A percentile compares a stretch with the other conserved stretches of the same genome.
These are phyloP conservation scores for Xerus inauris DNA, from an alignment of 2,113 vertebrate species.

Conservation along the genomic window DNA sequence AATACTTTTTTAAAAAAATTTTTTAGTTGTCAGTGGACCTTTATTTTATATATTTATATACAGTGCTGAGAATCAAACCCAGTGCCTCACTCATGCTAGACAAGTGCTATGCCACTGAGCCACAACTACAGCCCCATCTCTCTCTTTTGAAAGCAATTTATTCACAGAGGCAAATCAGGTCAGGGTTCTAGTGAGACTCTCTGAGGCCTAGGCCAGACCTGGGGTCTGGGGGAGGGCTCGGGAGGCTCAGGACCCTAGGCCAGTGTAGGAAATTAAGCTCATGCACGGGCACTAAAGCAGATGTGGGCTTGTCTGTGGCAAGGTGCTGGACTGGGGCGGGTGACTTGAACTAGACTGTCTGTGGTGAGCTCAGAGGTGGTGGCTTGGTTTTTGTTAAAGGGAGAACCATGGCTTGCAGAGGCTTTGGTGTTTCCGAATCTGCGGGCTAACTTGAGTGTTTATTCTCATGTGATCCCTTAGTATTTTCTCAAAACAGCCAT, in stretches of 20 bases:
- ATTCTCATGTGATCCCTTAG: fast-evolving
- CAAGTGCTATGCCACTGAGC: too few species aligned
- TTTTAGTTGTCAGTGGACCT: too few species aligned
- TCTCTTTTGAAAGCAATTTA: neutral
- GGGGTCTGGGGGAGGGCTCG: neutral
- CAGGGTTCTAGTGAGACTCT: neutral
- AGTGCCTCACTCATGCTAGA: too few species aligned
- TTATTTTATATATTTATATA: too few species aligned
- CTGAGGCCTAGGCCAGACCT: neutral
- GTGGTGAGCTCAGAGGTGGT: fast-evolving
- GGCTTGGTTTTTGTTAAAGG: fast-evolving
- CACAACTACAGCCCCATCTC: neutral
- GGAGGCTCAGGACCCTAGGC: neutral
- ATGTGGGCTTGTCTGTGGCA: neutral
- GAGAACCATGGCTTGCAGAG: fast-evolving
- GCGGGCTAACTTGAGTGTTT: neutral
- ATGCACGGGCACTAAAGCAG: neutral
- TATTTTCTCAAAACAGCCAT: neutral
- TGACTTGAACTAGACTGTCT: fast-evolving
- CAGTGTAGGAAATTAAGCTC: neutral
- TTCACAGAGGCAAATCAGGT: neutral
- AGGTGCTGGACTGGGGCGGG: fast-evolving
- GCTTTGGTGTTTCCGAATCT: too few species aligned
- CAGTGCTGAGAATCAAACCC: too few species aligned
- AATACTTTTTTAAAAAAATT: too few species aligned